A percentile compares a stretch with the other conserved stretches of the same genome.
phyloP scores from a whole-genome alignment of 2,888 invertebrate genomes.

The Piscicola geometra region DNA sequence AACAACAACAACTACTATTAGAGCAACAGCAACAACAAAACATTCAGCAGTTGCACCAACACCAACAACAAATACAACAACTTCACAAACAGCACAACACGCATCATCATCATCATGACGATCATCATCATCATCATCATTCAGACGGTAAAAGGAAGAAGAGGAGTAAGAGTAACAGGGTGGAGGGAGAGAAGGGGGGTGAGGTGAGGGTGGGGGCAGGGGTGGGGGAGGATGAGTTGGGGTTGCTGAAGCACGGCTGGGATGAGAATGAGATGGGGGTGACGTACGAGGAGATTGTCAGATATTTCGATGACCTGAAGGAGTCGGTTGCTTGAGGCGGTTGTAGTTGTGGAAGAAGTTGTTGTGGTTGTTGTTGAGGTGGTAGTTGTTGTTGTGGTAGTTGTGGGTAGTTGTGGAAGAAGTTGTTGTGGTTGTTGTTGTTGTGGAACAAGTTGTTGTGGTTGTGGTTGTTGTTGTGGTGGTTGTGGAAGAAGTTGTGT shows the following conservation, averaged over 20 bases:
- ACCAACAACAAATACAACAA: neutral
- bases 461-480: too few species aligned
- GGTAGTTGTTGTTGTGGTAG: neutral
- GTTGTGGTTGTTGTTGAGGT: neutral
- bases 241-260: constrained; percentile 46
- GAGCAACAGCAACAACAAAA: neutral
- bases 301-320: constrained; percentile 95
- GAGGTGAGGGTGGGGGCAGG: constrained; percentile 11
- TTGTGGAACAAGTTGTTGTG: too few species aligned
- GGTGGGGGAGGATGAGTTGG: neutral
- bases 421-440: too few species aligned
- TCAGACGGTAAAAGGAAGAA: neutral
- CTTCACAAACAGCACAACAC: neutral
- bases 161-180: neutral
- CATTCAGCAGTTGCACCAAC: neutral
- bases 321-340: constrained; percentile 62
- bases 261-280: constrained; percentile 59
- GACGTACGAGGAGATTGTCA: constrained; percentile 96
- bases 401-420: neutral
- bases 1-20: neutral
- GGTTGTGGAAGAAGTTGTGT: too few species aligned
- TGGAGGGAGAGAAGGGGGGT: constrained; percentile 10
- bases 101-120: neutral
- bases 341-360: neutral
- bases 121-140: neutral